Base-by-base conservation (phyloP, 1,140 invertebrate genomes). In the Sitodiplosis mosellana region DNA sequence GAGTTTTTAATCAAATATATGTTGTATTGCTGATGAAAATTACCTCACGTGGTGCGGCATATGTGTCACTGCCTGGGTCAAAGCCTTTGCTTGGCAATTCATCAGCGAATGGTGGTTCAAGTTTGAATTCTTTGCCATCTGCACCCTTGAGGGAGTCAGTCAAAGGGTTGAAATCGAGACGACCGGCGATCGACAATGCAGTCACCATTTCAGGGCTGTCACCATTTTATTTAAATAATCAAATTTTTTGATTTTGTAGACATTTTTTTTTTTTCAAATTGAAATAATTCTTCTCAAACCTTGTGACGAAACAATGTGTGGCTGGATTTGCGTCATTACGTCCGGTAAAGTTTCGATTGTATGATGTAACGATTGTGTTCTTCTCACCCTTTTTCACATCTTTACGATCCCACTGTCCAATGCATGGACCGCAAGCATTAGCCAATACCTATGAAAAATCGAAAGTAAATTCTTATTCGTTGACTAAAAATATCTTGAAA, bases 351-450 rank as follows among this genome's bases (percentile, higher is more conserved):
- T 99, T 99, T 44, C 95, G 75, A 65, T 99, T 99, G 74, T 99
- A 99, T 1, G 95, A 99, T 12, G 90, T 97, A 19, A 99, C 94
- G 64, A 99, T 99, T 2, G 96, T 99, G 67, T 99, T 99, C 70
- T 98, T 98, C 51, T 99, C 94, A 38, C 95, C 95, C 65, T 98
- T 99, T 68, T 96, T 95, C 12, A 97, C 81, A 66, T 99, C 95
- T 61, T 91, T 74, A 42, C 87, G 75, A 68, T 98, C 91, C 95
- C 95, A 99, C 63, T 99, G 95, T 49, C 95, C 94, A 66, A 99
- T 99, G 73, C 95, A 99, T 6, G 95, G 95, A 4, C 95, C 95
- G 65, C 95, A 99, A 19, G 96, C 96, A 66, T 99, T 99, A 2
- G 95, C 95, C 51, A 99, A 69, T 2, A 99, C 92, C 71, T 74